Evolutionary conservation across 2,113 vertebrate genomes (phyloP), one percentile per base, ranked within the genome.

Genomic region (Tricholaema leucomelas): DNA sequence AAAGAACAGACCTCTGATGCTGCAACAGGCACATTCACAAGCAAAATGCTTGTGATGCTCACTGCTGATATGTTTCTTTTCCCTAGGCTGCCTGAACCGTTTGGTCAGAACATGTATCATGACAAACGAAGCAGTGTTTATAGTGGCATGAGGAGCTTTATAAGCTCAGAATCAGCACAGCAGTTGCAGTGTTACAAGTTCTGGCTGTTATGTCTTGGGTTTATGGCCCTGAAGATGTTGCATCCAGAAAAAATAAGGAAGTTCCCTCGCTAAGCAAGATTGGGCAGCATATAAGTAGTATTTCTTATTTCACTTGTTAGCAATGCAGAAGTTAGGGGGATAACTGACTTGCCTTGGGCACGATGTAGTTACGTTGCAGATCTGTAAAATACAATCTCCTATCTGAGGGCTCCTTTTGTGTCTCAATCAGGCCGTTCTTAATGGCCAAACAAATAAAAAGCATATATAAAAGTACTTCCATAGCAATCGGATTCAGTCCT

Each of bases 101-200:
- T 81, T 63, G 71, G 46, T 76, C 25, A 20, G 72, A 77, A 64
- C 38, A 46, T 52, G 60, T 27, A 77, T 80, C 36, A 31, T 8
- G 67, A 60, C 78, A 81, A 82, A 78, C 58, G 55, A 65, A 95
- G 33, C 35, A 28, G 44, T 88, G 76, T 92, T 87, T 84, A 76
- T 63, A 19, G 74, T 7, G 25, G 63, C 25, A 10, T 75, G 84
- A 54, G 58, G 59, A 86, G 25, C 38, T 88, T 92, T 65, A 46
- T 78, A 86, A 84, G 67, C 81, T 79, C 42, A 8, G 48, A 80
- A 80, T 85, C 56, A 35, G 64, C 30, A 55, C 64, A 67, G 85
- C 71, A 55, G 59, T 80, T 77, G 40, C 69, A 46, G 21, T 42
- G 33, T 28, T 65, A 40, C 24, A 40, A 38, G 12, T 93, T 81